phyloP scores from a whole-genome alignment of 2,113 vertebrate species.

The Poeciliopsis occidentalis region DNA sequence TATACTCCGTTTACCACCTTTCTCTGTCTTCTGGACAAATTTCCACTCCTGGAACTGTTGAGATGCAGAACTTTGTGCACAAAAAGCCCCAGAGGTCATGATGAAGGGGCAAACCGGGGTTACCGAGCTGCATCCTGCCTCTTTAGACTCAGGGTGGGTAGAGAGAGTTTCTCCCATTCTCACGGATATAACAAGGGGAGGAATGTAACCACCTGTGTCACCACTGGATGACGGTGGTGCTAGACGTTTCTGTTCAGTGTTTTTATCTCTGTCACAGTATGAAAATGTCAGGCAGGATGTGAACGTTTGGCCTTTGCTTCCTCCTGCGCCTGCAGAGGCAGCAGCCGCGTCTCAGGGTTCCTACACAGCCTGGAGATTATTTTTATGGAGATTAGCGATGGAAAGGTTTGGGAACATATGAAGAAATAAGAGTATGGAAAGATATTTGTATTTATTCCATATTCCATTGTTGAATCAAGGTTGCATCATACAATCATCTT shows the following conservation, averaged over 20 bases:
- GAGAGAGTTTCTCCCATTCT: slow-evolving; percentile 59
- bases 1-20: slow-evolving; percentile 52
- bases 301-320: slow-evolving; percentile 35
- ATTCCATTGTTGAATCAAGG: too few relatives aligned
- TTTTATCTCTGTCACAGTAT: slow-evolving; percentile 66
- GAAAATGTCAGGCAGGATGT: slow-evolving; percentile 40
- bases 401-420: too few relatives aligned
- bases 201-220: slow-evolving; percentile 65
- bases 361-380: not conserved
- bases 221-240: slow-evolving; percentile 29
- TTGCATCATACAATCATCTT: not conserved
- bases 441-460: too few relatives aligned
- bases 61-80: slow-evolving; percentile 22
- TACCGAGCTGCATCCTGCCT: slow-evolving; percentile 62
- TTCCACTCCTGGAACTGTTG: slow-evolving; percentile 11
- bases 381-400: too few relatives aligned
- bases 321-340: slow-evolving; percentile 54
- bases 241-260: slow-evolving; percentile 51
- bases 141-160: slow-evolving; percentile 71
- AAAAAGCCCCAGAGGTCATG: slow-evolving; percentile 25
- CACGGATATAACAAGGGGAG: slow-evolving; percentile 53
- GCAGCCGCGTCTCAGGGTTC: slow-evolving; percentile 39
- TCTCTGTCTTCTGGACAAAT: slow-evolving; percentile 18
- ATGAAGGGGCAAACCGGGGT: slow-evolving; percentile 46
- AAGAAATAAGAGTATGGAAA: too few relatives aligned